Base-by-base conservation (phyloP, 2,888 invertebrate species). In the Aquatica leii region DNA sequence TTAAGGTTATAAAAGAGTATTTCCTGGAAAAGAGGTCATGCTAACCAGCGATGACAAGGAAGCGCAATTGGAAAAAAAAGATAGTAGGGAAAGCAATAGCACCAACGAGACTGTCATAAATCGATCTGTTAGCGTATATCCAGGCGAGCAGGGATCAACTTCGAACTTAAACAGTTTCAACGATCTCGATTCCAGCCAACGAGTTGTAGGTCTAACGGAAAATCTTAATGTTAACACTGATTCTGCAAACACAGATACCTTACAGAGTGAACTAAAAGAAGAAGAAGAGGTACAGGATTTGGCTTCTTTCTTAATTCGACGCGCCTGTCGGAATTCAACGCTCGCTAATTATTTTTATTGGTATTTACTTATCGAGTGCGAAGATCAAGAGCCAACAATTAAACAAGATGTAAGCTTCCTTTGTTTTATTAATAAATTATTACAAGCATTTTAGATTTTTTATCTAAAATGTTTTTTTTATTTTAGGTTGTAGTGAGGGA, bases 281-380 rank as follows among this genome's bases (percentile, higher is more conserved):
- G 78, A 80, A 20, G 83, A 82, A 5, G 84, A 86, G 17, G 79
- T 81, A 0, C 83, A 84, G 17, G 94, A 95, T 83, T 85, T 98
- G 51, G 93, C 96, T 0, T 90, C 93, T 53, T 98, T 98, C 84
- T 86, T 98, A 11, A 95, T 98, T 69, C 86, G 88, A 53, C 87
- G 97, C 58, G 96, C 98, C 0, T 93, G 94, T 80, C 88, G 88
- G 75, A 97, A 98, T 85, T 88, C 92, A 52, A 91, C 89, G 12
- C 84, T 99, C 48, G 97, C 97, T 50, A 98, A 98, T 85, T 98
- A 98, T 81, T 90, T 99, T 72, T 98, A 95, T 83, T 99, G 99
- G 99, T 96, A 95, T 84, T 84, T 97, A 69, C 87, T 92, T 62
- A 94, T 97, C 66, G 98, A 98, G 83, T 95, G 96, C 80, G 97